Evolutionary conservation across 2,888 invertebrate species (phyloP).

Genomic region (Drosophila longiperda): DNA sequence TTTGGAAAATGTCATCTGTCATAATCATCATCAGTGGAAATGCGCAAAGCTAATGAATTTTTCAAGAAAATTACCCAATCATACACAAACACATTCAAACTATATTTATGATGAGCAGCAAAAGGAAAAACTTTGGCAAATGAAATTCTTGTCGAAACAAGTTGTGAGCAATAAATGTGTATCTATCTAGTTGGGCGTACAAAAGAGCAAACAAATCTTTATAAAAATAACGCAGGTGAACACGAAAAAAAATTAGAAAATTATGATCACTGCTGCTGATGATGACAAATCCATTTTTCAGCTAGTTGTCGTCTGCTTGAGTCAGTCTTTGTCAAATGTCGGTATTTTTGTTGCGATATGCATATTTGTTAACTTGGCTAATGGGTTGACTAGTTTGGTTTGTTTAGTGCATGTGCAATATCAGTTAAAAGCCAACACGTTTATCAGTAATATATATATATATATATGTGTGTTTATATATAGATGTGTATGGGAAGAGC

Average conservation of each 20-base stretch:
- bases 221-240: conserved; percentile 78
- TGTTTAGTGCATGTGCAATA: conserved; percentile 44
- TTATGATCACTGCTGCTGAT: conserved; percentile 22
- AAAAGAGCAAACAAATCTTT: conserved; percentile 48
- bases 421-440: conserved; percentile 49
- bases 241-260: conserved; percentile 45
- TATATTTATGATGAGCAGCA: conserved; percentile 27
- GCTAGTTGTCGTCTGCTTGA: conserved; percentile 21
- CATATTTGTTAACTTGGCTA: neutral
- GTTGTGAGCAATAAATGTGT: conserved; percentile 66
- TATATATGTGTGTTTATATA: conserved; percentile 12
- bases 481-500: conserved; percentile 21
- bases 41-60: conserved; percentile 9
- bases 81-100: neutral
- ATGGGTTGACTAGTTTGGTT: conserved; percentile 20
- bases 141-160: conserved; percentile 31
- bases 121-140: conserved; percentile 25
- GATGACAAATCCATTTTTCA: conserved; percentile 41
- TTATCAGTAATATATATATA: conserved; percentile 5
- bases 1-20: conserved; percentile 10
- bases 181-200: conserved; percentile 41
- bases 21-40: conserved; percentile 6
- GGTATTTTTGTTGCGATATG: neutral
- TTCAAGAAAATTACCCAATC: conserved; percentile 65
- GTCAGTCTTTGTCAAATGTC: conserved; percentile 25